Conservation (phyloP, 2,888 invertebrate species). For the Drosophila ezoana region DNA sequence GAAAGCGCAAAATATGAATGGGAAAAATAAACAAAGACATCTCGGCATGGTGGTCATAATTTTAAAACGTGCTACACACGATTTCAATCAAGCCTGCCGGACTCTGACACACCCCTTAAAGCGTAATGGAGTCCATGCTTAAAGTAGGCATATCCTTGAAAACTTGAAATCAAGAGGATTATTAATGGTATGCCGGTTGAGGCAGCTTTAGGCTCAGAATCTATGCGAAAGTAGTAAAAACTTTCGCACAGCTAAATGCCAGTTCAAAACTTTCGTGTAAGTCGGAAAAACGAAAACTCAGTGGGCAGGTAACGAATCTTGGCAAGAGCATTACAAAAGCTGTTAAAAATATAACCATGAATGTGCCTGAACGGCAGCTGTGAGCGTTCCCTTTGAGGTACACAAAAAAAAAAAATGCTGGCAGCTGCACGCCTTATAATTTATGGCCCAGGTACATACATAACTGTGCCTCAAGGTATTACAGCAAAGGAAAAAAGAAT, state of each 20-base stretch:
- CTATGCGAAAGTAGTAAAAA: slow-evolving; percentile 42
- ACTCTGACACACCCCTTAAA: slow-evolving; percentile 20
- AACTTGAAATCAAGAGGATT: too few species aligned
- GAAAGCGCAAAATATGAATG: slow-evolving; percentile 62
- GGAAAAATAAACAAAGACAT: slow-evolving; percentile 63
- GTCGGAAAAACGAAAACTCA: slow-evolving; percentile 12
- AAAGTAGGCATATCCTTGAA: too few species aligned
- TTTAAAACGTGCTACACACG: slow-evolving; percentile 30
- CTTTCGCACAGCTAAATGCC: slow-evolving; percentile 38
- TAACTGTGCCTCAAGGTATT: slow-evolving; percentile 32
- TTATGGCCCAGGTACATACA: slow-evolving; percentile 53
- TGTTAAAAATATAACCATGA: slow-evolving; percentile 60
- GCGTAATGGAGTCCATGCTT: background rate
- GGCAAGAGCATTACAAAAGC: slow-evolving; percentile 52
- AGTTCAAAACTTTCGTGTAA: slow-evolving; percentile 42
- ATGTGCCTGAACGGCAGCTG: slow-evolving; percentile 33
- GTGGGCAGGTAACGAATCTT: slow-evolving; percentile 26
- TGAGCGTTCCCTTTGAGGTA: slow-evolving; percentile 37
- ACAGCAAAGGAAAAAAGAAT: slow-evolving; percentile 17
- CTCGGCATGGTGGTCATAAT: slow-evolving; percentile 51
- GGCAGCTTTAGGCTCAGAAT: slow-evolving; percentile 9
- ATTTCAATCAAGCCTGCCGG: background rate
- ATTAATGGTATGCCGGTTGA: slow-evolving; percentile 4
- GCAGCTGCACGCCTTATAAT: slow-evolving; percentile 63
- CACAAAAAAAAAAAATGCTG: slow-evolving; percentile 38